Evolutionary conservation across 2,888 invertebrate genomes (phyloP), one percentile per base, ranked within the genome.

Genomic region (Podabrus alpinus): DNA sequence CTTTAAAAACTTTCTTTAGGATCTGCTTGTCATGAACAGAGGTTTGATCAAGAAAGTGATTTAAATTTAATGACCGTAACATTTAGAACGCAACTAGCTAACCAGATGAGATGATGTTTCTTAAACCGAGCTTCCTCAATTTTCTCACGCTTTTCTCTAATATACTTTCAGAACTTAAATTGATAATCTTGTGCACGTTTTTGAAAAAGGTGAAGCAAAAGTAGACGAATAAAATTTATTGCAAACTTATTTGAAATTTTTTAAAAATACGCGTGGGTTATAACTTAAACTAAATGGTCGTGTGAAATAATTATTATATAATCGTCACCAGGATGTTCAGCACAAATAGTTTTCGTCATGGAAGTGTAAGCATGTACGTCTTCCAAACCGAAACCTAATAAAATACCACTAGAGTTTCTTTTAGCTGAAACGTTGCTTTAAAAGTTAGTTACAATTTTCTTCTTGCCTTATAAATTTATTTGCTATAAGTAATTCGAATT

Each of bases 241-340:
- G 60, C 60, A 13, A 15, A 15, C 15, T 60, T 16, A 66, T 17
- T 66, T 66, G 13, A 64, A 7, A 69, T 15, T 10, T 62, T 15
- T 21, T 21, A 21, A 45, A 21, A 59, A 21, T 15, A 16, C 9
- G 16, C 17, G 68, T 24, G 45, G 19, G 71, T 16, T 60, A 60
- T 59, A 66, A 29, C 19, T 70, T 70, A 74, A 74, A 74, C 59
- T 68, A 71, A 74, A 74, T 74, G 71, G 68, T 62, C 74, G 74
- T 74, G 74, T 71, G 74, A 74, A 71, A 68, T 59, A 71, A 68
- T 59, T 13, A 64, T 24, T 71, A 45, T 25, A 68, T 71, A 45
- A 45, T 45, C 66, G 64, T n/a, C 25, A 29, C 17, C 69, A 69
- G 59, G 69, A 62, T 67, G 72, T 66, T 66, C 24, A n/a, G 9